phyloP scores from a whole-genome alignment of 2,113 vertebrate species.

The Acrocephalus kingi region DNA sequence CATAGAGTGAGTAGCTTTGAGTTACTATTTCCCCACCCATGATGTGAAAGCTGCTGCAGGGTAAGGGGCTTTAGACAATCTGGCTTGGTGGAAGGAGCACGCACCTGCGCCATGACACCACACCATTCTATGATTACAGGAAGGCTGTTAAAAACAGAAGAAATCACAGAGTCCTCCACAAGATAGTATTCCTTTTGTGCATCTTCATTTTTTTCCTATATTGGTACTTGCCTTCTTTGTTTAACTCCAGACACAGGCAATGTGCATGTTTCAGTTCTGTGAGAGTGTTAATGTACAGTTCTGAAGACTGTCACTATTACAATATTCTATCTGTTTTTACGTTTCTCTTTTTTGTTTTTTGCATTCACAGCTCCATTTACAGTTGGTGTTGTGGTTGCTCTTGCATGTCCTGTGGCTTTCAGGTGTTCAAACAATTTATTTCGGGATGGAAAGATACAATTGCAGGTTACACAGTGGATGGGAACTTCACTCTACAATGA shows the following conservation, averaged over 20 bases:
- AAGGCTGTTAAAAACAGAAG: conserved; percentile 38
- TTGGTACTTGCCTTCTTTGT: not conserved
- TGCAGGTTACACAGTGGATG: conserved; percentile 85
- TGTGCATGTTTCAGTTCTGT: conserved; percentile 23
- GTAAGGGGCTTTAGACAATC: not conserved
- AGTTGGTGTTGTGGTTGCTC: conserved; percentile 52
- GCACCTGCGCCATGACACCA: not conserved
- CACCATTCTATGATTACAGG: conserved; percentile 2
- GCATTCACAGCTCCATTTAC: conserved; percentile 33
- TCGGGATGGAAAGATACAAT: conserved; percentile 84
- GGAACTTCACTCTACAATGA: conserved; percentile 74
- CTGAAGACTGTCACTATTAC: not conserved
- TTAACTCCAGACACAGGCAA: conserved; percentile 11
- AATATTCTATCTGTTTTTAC: conserved; percentile 80
- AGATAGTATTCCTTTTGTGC: not conserved
- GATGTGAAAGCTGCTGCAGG: not conserved
- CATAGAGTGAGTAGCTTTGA: not conserved
- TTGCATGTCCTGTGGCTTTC: conserved; percentile 88
- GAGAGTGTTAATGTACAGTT: not conserved
- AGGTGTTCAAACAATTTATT: conserved; percentile 96
- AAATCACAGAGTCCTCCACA: conserved; percentile 30
- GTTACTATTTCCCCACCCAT: not conserved
- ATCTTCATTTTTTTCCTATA: not conserved
- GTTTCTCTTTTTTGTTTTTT: conserved; percentile 87
- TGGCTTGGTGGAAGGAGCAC: not conserved